Percentiles rank a stretch among this genome's conserved stretches.
Conservation (phyloP, 1,140 invertebrate species). For the Aphelinus atriplicis region DNA sequence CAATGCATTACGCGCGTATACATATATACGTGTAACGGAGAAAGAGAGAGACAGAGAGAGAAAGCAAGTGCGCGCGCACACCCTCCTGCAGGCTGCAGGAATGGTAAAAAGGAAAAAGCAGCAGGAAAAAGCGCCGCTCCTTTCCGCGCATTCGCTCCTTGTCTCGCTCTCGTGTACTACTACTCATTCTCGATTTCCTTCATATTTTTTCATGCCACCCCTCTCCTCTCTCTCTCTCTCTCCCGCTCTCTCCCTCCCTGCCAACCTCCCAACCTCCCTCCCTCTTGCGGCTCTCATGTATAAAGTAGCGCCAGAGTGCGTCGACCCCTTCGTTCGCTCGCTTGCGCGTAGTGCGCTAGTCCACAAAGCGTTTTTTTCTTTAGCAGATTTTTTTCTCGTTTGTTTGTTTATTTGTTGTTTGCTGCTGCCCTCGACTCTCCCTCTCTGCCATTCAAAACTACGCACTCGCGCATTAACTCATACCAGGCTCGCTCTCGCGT, state of each 20-base stretch:
- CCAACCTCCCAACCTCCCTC: neutral
- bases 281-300: conserved; percentile 4
- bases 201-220: conserved; percentile 1
- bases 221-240: neutral
- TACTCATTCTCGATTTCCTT: conserved; percentile 33
- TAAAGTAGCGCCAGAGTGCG: conserved; percentile 33
- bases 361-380: conserved; percentile 35
- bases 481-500: too few relatives aligned
- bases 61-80: conserved; percentile 1
- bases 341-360: neutral
- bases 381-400: conserved; percentile 14
- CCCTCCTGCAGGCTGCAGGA: neutral
- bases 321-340: conserved; percentile 22
- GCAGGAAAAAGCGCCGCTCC: conserved; percentile 10
- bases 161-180: neutral
- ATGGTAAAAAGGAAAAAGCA: conserved; percentile 5
- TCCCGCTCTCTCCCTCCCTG: conserved; percentile 5
- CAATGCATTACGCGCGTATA: neutral
- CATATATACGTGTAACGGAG: neutral
- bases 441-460: conserved; percentile 3
- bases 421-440: conserved; percentile 9
- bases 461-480: conserved; percentile 30
- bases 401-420: conserved; percentile 20
- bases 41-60: neutral
- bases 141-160: neutral